Conservation (phyloP, 30 jellyfish, hydroid and myxozoan species). For the Aurelia aurita complex sp. Pacific region DNA sequence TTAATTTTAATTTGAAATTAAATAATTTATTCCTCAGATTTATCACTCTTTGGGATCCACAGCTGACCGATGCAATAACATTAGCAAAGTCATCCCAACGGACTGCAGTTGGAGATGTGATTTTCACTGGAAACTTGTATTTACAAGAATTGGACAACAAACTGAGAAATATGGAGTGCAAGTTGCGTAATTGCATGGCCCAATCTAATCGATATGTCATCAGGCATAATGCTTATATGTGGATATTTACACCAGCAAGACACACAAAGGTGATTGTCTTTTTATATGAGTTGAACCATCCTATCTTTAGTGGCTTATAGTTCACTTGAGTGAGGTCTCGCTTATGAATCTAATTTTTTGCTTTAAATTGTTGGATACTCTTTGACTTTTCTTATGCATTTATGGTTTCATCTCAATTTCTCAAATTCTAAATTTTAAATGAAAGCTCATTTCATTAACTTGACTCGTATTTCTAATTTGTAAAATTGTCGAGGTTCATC, state of each 20-base stretch:
- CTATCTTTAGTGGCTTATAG: too few species aligned
- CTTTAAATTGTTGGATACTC: too few species aligned
- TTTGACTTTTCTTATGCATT: too few species aligned
- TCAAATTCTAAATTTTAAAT: too few species aligned
- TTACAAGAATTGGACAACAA: not conserved
- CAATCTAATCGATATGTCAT: constrained; percentile 2
- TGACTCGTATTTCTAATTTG: too few species aligned
- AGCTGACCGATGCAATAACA: not conserved
- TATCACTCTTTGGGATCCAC: constrained; percentile 6
- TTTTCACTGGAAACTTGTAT: not conserved
- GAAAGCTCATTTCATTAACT: too few species aligned
- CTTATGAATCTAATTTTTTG: too few species aligned
- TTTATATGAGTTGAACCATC: too few species aligned
- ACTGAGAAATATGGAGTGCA: not conserved
- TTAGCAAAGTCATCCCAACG: not conserved
- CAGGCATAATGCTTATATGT: constrained; percentile 5
- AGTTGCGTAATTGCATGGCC: constrained; percentile 7
- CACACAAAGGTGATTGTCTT: not conserved
- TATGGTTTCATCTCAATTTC: too few species aligned
- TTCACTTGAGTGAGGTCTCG: too few species aligned
- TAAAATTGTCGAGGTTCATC: too few species aligned
- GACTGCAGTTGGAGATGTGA: not conserved
- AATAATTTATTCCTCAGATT: not conserved
- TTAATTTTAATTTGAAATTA: not conserved
- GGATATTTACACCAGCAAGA: not conserved